Base-by-base conservation (phyloP, 2,113 vertebrate species). In the Potamarius usumacintae region DNA sequence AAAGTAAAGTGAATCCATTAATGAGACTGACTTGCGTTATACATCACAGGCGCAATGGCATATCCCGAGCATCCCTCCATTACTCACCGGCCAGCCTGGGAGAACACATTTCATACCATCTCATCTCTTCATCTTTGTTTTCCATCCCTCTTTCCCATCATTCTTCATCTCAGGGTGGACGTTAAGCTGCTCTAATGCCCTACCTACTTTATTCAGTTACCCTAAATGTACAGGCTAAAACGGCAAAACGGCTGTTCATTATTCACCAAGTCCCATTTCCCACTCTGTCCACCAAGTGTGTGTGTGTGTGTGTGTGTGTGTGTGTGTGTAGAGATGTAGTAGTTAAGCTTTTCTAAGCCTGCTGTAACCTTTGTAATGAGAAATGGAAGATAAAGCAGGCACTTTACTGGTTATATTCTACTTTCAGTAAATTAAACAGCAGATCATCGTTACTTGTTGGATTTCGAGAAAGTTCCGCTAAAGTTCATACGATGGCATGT, bases 1-100 rank as follows among this genome's bases (percentile, higher is more conserved):
- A 77, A 84, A 85, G 82, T 88, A 85, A 82, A 81, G 87, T 87
- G 88, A 88, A 90, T 90, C 88, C 84, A 65, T 87, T 90, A 90
- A 90, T 90, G 89, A 55, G 84, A 85, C 55, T 79, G 83, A 55
- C 84, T 84, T 85, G 86, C 69, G 69, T 87, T 62, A 89, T 87
- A 83, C 88, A 90, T 90, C 90, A 87, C 79, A 25, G 20, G 4
- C 27, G 53, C 82, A 89, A 71, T 87, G 88, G 85, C 85, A 85
- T 83, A 87, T 7, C 76, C 85, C n/a, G 83, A 83, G 62, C 86
- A 86, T 89, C 78, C 62, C 78, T 83, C 88, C 83, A 89, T 89
- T 90, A 89, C 88, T 90, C 71, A 87, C 88, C 77, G 88, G 86
- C 82, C 77, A 83, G 85, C 84, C 82, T 82, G 62, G 85, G 42